Evolutionary conservation across 53 echinoderm and acorn worm species (phyloP), one percentile per base, ranked within the genome.

Genomic region (Temnopleurus reevesii): DNA sequence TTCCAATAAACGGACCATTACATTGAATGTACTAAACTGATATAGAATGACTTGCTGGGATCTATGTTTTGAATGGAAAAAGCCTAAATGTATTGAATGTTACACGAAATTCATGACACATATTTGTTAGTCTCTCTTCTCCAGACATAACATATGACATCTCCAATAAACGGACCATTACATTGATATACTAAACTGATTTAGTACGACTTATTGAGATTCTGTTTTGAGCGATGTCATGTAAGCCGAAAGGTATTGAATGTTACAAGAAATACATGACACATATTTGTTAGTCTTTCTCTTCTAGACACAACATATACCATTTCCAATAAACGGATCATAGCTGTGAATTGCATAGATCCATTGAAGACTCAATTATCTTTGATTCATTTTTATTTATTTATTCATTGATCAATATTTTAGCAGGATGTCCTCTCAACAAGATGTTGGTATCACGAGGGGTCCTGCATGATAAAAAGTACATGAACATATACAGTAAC

Each of bases 181-280:
- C n/a, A n/a, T n/a, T n/a, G n/a, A n/a, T n/a, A n/a, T n/a, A n/a
- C n/a, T n/a, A n/a, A n/a, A n/a, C n/a, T n/a, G n/a, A n/a, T n/a
- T n/a, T n/a, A n/a, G n/a, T n/a, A n/a, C n/a, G n/a, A n/a, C n/a
- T n/a, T n/a, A n/a, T n/a, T n/a, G n/a, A n/a, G n/a, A n/a, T n/a
- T n/a, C n/a, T n/a, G n/a, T n/a, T n/a, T n/a, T 71, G 71, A 71
- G 34, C 34, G 63, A 63, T 34, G 34, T 63, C 63, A 63, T 63
- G 31, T 33, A 5, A 33, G 18, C 5, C 17, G 4, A 27, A 24
- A 58, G 23, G 58, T 58, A n/a, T 26, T 58, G 25, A 57, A 25
- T 57, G 58, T 58, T 26, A 58, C 58, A 10, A 10, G 17, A 63
- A 63, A 15, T 33, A 33, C n/a, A 34, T 63, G 63, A 63, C 63